Evolutionary conservation across 23 tunicate species (phyloP), one percentile per base, ranked within the genome.

Genomic region (Styela plicata): DNA sequence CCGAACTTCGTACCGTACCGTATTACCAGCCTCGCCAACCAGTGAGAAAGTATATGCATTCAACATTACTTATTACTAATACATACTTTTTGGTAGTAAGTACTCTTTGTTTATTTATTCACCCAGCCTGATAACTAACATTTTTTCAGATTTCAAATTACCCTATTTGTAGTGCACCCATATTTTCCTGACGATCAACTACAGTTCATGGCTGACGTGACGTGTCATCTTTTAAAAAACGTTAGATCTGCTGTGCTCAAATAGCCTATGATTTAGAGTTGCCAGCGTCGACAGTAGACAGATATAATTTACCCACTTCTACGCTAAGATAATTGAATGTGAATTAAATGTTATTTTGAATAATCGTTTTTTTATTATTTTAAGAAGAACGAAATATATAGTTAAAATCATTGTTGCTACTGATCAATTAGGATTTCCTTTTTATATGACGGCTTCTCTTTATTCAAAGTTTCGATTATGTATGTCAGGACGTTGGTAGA

Each of bases 221-320:
- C 71, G 5, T n/a, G n/a, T n/a, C 71, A 66, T 66, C 71, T 66
- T 10, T 17, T 66, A 66, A 66, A 66, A 66, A 66, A 66, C 16
- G 5, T 66, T 10, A 66, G 71, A 28, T 66, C 71, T 26, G 71
- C 71, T 28, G 30, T 66, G 7, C 16, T 66, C 5, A 66, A 66
- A 28, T 28, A n/a, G n/a, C n/a, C n/a, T n/a, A 66, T 17, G 31
- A 66, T 66, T 5, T 66, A 7, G 31, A 26, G 16, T 7, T 66
- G 16, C 71, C 71, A 66, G 10, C 7, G 16, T 66, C 31, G 7
- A 28, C 71, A 25, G 71, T 66, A 28, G 71, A 66, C 7, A 66
- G 16, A 28, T 66, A 66, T 66, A 26, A 66, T 25, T 28, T 66
- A 7, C 31, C 30, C 7, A 25, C 71, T 66, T 66, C 31, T 5